A percentile compares a stretch with the other conserved stretches of the same genome.
Conservation (phyloP, 2,113 vertebrate species). For the Lanius ludovicianus region DNA sequence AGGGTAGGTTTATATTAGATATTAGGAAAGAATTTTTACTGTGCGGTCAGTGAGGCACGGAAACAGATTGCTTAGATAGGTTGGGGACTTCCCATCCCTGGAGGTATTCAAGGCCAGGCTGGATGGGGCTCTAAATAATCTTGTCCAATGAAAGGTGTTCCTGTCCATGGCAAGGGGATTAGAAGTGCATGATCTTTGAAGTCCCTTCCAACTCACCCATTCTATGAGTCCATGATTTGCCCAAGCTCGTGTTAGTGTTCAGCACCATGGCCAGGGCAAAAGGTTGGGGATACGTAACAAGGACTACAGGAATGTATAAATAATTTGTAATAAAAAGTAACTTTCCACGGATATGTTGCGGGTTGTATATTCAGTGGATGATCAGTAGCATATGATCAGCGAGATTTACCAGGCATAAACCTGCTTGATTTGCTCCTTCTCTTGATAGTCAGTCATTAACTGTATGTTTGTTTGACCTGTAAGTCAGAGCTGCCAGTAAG, state of each 20-base stretch:
- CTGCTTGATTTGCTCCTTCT: not conserved
- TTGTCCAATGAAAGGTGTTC: not conserved
- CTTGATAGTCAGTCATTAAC: not conserved
- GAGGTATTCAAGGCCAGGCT: not conserved
- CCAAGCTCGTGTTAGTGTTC: not conserved
- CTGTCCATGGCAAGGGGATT: not conserved
- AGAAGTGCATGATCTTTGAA: not conserved
- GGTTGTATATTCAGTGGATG: not conserved
- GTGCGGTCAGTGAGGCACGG: not conserved
- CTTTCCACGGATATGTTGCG: not conserved
- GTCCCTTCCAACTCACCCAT: not conserved
- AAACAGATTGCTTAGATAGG: not conserved
- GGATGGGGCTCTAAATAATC: not conserved
- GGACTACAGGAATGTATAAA: accelerated
- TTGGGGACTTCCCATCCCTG: not conserved
- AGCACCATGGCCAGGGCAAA: slow-evolving; percentile 49
- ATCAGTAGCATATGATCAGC: not conserved
- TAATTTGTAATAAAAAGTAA: not conserved
- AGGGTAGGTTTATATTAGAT: not conserved
- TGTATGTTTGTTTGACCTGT: not conserved
- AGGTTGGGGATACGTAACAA: accelerated
- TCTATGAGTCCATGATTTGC: not conserved
- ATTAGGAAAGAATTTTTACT: not conserved
- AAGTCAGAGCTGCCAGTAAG: not conserved
- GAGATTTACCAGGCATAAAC: not conserved